Evolutionary conservation across 1,140 invertebrate genomes (phyloP).

Genomic region (Psilanteris sp.): DNA sequence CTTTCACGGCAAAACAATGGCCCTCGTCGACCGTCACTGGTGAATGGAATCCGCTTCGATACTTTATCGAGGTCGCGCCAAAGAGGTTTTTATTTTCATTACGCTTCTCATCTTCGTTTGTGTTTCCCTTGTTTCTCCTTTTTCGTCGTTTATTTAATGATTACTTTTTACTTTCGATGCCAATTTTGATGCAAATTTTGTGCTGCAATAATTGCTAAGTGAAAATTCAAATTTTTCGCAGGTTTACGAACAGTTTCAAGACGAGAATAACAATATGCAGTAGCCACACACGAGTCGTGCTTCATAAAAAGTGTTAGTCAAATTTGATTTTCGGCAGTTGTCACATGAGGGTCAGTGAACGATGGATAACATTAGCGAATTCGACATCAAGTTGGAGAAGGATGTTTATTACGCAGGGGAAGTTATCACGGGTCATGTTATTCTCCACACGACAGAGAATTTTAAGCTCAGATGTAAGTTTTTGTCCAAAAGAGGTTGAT

Average conservation of each 20-base stretch:
- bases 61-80: conserved; percentile 3
- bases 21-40: not conserved
- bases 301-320: conserved; percentile 3
- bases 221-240: too few species aligned
- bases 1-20: not conserved
- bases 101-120: too few species aligned
- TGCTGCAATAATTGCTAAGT: too few species aligned
- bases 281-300: conserved; percentile 1
- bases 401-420: conserved; percentile 90
- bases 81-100: conserved; percentile 9
- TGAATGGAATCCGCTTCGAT: conserved; percentile 14
- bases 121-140: too few species aligned
- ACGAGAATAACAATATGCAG: conserved; percentile 9
- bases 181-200: too few species aligned
- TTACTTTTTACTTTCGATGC: too few species aligned
- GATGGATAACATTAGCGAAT: conserved; percentile 90
- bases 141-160: too few species aligned
- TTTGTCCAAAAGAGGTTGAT: too few species aligned
- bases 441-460: conserved; percentile 88
- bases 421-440: conserved; percentile 84
- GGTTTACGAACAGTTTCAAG: too few species aligned
- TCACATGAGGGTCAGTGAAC: conserved; percentile 18
- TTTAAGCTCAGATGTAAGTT: conserved; percentile 88
- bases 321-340: conserved; percentile 1
- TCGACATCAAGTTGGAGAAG: conserved; percentile 88